phyloP scores from a whole-genome alignment of 2,797 vertebrate species.

The Cercopithecus mitis region DNA sequence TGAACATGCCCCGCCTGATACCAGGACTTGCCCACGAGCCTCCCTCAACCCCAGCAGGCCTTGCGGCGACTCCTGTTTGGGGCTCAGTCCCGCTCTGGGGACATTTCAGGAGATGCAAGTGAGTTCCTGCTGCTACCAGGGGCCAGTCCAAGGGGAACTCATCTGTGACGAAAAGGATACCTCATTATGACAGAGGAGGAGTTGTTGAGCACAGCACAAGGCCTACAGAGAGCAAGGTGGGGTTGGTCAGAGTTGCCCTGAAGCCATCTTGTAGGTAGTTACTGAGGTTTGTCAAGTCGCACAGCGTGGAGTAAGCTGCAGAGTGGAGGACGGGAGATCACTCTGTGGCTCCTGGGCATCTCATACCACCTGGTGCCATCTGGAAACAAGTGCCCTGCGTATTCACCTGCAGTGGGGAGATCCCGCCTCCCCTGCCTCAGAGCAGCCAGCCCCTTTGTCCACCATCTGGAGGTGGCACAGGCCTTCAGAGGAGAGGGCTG shows the following conservation, averaged over 20 bases:
- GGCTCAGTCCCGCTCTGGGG: accelerated
- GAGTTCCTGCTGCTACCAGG: not conserved
- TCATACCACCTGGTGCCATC: not conserved
- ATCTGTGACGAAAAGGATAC: not conserved
- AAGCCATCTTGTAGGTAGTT: not conserved
- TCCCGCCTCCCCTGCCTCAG: not conserved
- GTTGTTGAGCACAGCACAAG: not conserved
- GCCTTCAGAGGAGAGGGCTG: not conserved
- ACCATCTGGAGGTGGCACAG: not conserved
- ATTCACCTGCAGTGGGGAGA: accelerated
- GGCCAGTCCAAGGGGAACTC: not conserved
- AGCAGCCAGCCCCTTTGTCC: accelerated
- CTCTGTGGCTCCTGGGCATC: not conserved
- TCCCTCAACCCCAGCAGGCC: not conserved
- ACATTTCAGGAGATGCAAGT: not conserved
- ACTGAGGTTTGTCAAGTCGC: not conserved
- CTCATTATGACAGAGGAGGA: not conserved
- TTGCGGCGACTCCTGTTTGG: not conserved
- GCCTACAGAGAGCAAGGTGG: not conserved
- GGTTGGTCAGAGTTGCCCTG: not conserved
- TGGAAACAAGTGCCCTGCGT: not conserved
- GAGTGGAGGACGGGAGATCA: accelerated
- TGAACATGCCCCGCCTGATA: accelerated
- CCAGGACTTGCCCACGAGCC: not conserved
- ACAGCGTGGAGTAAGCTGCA: not conserved